A percentile compares a stretch with the other conserved stretches of the same genome.
Evolutionary conservation across 1,140 invertebrate genomes (phyloP).

Genomic region (Plectus sambesii): DNA sequence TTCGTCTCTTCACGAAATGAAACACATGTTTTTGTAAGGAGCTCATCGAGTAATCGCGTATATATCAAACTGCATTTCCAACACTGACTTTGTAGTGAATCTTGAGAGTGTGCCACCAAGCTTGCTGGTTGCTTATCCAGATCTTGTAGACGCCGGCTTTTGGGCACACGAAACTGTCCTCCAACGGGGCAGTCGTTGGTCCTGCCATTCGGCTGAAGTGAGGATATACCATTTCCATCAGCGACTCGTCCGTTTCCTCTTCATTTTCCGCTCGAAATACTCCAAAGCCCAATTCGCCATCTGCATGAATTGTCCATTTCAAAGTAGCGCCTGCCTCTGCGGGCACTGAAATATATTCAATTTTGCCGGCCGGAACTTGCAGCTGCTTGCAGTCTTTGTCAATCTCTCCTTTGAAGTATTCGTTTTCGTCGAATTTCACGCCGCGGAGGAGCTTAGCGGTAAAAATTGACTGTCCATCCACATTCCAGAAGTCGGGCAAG

Average conservation of each 20-base stretch:
- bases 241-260: constrained; percentile 11
- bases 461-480: constrained; percentile 13
- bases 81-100: no score
- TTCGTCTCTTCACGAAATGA: no score
- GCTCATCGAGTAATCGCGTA: no score
- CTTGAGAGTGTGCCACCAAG: constrained; percentile 42
- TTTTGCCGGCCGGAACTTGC: constrained; percentile 31
- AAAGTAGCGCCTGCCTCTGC: constrained; percentile 20
- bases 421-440: constrained; percentile 22
- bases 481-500: constrained; percentile 41
- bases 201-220: constrained; percentile 42
- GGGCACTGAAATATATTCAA: constrained; percentile 21
- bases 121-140: constrained; percentile 45
- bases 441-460: constrained; percentile 30
- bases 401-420: constrained; percentile 31
- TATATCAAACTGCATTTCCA: no score
- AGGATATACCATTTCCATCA: constrained; percentile 32
- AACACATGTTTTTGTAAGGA: no score
- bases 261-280: constrained; percentile 28
- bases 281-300: constrained; percentile 42
- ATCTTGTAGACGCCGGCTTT: constrained; percentile 30
- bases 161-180: constrained; percentile 25
- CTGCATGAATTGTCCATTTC: constrained; percentile 37
- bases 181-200: constrained; percentile 37
- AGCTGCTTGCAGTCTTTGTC: constrained; percentile 16